A percentile compares a stretch with the other conserved stretches of the same genome.
Evolutionary conservation across 2,888 invertebrate species (phyloP).

Genomic region (Plebejus argus): DNA sequence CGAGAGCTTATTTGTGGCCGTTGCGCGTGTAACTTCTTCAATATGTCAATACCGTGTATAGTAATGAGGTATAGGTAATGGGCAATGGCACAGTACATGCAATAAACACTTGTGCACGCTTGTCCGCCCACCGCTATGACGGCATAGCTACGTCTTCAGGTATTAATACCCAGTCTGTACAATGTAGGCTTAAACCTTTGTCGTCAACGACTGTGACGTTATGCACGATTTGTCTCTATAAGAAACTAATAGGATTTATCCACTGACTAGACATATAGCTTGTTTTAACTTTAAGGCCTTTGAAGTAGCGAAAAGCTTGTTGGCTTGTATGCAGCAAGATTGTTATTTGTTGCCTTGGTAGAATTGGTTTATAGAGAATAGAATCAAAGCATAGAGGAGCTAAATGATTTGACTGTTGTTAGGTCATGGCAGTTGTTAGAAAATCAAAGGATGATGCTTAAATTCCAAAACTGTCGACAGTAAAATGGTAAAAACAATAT

Average conservation of each 20-base stretch:
- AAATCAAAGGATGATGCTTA: no score
- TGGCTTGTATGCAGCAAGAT: not conserved
- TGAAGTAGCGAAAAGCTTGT: not conserved
- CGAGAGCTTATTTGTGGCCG: not conserved
- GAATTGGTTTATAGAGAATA: not conserved
- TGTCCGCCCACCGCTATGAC: constrained; percentile 2
- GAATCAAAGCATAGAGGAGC: not conserved
- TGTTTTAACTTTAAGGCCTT: not conserved
- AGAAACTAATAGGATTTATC: not conserved
- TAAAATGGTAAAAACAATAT: no score
- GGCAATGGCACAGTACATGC: not conserved
- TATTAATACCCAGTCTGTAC: not conserved
- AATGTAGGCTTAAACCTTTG: not conserved
- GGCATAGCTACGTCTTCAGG: constrained; percentile 14
- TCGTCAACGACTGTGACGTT: constrained; percentile 9
- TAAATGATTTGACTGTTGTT: not conserved
- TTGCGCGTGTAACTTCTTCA: not conserved
- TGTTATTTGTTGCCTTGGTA: no score
- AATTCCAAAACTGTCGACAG: no score
- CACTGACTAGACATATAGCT: not conserved
- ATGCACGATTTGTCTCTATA: constrained; percentile 1
- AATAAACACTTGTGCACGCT: not conserved
- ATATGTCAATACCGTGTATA: not conserved
- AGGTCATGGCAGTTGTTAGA: no score
- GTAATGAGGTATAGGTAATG: not conserved